Conservation (phyloP, 2,113 vertebrate genomes). For the Vanacampus margaritifer region DNA sequence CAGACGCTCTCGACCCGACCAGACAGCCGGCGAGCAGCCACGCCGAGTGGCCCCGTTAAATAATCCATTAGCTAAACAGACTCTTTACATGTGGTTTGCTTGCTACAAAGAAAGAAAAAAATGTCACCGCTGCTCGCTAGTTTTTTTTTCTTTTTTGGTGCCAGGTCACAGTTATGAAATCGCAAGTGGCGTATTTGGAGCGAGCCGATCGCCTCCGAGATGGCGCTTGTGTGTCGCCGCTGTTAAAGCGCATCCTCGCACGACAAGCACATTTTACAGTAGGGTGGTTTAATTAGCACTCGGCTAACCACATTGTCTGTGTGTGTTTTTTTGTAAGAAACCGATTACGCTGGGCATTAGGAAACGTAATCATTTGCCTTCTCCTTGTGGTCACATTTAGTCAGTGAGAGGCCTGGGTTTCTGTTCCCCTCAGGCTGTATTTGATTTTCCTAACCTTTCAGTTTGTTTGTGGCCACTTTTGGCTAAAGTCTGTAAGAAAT, state of each 20-base stretch:
- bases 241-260: constrained; percentile 29
- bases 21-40: constrained; percentile 54
- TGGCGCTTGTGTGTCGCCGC: constrained; percentile 1
- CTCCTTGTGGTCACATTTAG: too few species aligned
- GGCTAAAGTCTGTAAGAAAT: too few species aligned
- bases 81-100: constrained; percentile 21
- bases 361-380: not conserved
- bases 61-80: constrained; percentile 58
- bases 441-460: not conserved
- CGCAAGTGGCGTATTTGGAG: constrained; percentile 26
- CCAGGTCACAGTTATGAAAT: constrained; percentile 12
- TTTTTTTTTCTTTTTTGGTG: not conserved
- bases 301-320: constrained; percentile 5
- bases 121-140: constrained; percentile 14
- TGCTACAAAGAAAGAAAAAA: not conserved
- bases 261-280: constrained; percentile 21
- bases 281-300: constrained; percentile 35
- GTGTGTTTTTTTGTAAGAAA: constrained; percentile 14
- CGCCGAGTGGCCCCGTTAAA: constrained; percentile 64
- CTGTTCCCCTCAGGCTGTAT: too few species aligned
- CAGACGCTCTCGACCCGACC: constrained; percentile 24
- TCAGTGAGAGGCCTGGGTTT: too few species aligned
- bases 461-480: not conserved
- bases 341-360: constrained; percentile 23
- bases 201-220: constrained; percentile 7